Evolutionary conservation across 2,797 vertebrate genomes (phyloP).

Genomic region (Oceanodroma leucorhoa): DNA sequence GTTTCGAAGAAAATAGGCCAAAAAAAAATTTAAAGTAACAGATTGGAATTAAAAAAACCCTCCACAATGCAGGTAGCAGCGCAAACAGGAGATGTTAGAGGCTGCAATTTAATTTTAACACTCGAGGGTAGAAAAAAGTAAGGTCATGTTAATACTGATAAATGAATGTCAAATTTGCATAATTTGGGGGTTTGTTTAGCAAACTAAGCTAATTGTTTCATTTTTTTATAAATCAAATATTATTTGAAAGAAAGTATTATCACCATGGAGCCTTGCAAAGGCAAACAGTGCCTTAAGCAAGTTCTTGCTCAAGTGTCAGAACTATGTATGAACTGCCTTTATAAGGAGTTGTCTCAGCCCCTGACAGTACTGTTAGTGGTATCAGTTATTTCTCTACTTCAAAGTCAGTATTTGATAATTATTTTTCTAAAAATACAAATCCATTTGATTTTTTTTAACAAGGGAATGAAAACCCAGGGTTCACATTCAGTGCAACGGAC

Average conservation of each 20-base stretch:
- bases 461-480: neutral
- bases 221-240: neutral
- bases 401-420: neutral
- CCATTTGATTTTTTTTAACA: neutral
- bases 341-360: neutral
- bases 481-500: neutral
- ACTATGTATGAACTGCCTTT: neutral
- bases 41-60: neutral
- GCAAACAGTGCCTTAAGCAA: neutral
- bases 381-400: neutral
- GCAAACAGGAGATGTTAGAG: neutral
- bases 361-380: neutral
- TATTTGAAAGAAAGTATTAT: neutral
- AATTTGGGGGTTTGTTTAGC: neutral
- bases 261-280: neutral
- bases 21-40: neutral
- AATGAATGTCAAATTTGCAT: neutral
- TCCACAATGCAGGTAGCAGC: neutral
- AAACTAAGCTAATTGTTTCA: neutral
- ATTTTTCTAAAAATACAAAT: neutral
- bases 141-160: neutral
- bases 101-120: neutral
- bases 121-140: neutral
- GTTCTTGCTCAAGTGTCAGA: neutral
- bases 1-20: neutral